phyloP scores from a whole-genome alignment of 2,113 vertebrate species.

The Embiotoca jacksoni region DNA sequence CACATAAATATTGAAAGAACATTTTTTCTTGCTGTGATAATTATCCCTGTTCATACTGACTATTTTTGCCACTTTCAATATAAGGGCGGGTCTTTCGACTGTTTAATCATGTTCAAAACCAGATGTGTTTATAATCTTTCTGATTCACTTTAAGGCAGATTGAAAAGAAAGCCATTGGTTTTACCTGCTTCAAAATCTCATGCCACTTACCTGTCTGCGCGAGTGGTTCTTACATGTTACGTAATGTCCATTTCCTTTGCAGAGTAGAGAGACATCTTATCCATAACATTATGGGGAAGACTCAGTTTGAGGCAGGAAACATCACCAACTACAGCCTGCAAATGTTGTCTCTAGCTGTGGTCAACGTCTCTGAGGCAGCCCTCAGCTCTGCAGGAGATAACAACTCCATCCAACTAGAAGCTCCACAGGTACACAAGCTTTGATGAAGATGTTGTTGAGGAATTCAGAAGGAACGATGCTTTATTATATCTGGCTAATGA shows the following conservation, averaged over 20 bases:
- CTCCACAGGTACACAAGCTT: constrained; percentile 40
- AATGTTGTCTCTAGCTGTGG: constrained; percentile 37
- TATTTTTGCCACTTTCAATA: no score
- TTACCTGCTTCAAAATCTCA: no score
- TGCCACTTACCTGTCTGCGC: neutral
- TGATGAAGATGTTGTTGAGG: neutral
- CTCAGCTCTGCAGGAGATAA: neutral
- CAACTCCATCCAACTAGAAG: neutral
- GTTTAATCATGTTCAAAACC: no score
- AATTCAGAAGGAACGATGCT: neutral
- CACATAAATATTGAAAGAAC: no score
- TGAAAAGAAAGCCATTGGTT: no score
- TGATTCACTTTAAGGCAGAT: no score
- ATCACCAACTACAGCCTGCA: neutral
- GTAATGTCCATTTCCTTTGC: neutral
- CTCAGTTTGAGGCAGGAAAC: fast-evolving
- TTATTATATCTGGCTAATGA: neutral
- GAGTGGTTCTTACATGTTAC: neutral
- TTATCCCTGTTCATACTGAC: no score
- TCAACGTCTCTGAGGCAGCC: constrained; percentile 10
- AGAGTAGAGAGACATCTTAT: constrained; percentile 59
- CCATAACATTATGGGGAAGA: constrained; percentile 23
- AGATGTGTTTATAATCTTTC: no score
- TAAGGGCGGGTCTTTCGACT: no score
- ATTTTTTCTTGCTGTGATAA: no score